A percentile compares a stretch with the other conserved stretches of the same genome.
Conservation (phyloP, 1,140 invertebrate genomes). For the Diachasma alloeum region DNA sequence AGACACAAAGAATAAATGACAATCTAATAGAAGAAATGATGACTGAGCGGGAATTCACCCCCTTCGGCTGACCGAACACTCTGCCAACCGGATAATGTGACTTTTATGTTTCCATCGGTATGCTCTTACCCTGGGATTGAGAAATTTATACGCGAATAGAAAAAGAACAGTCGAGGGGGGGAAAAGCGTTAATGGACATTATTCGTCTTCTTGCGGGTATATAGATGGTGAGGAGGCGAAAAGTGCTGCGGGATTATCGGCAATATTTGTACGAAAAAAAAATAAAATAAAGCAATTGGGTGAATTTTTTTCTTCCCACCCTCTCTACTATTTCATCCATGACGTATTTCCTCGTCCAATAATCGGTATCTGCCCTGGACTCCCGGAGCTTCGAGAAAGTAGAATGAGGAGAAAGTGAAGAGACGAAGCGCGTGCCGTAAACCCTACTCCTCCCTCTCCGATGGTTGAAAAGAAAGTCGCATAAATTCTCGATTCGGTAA, state of each 20-base stretch:
- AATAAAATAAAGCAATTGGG: neutral
- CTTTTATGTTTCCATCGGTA: slow-evolving; percentile 10
- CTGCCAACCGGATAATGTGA: slow-evolving; percentile 29
- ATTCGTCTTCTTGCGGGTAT: neutral
- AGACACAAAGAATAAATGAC: slow-evolving; percentile 22
- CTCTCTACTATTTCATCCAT: neutral
- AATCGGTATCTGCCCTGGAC: no score
- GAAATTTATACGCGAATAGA: slow-evolving; percentile 3
- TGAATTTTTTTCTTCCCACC: neutral
- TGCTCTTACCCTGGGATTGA: neutral
- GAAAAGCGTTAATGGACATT: slow-evolving; percentile 3
- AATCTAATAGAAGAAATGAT: slow-evolving; percentile 21
- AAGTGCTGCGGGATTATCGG: neutral
- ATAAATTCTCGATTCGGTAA: slow-evolving; percentile 63
- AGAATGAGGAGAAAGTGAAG: neutral
- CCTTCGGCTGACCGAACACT: slow-evolving; percentile 26
- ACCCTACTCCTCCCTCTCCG: neutral
- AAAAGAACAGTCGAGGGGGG: neutral
- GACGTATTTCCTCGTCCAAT: neutral
- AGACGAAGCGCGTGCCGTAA: neutral
- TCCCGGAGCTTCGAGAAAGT: neutral
- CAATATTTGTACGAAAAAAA: neutral
- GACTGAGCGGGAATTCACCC: slow-evolving; percentile 26
- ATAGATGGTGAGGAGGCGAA: neutral
- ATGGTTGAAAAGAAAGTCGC: slow-evolving; percentile 35